phyloP scores from a whole-genome alignment of 2,888 invertebrate genomes.

The Lycia hirtaria region DNA sequence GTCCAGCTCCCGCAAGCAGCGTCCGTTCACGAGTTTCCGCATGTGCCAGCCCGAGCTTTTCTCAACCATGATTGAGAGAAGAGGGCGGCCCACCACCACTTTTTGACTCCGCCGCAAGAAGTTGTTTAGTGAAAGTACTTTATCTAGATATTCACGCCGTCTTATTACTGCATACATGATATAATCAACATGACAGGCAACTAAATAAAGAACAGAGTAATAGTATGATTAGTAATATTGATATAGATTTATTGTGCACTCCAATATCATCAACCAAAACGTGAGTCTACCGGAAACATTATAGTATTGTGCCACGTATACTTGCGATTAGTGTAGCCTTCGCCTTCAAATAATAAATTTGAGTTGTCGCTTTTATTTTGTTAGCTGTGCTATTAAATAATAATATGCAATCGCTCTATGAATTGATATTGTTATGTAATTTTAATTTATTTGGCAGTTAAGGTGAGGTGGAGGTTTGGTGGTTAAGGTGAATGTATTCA shows the following conservation, averaged over 20 bases:
- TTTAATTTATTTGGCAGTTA: background rate
- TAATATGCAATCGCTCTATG: slow-evolving; percentile 30
- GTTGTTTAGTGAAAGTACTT: too few relatives aligned
- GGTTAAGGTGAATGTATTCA: too few relatives aligned
- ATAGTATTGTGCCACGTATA: slow-evolving; percentile 24
- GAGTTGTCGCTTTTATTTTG: slow-evolving; percentile 12
- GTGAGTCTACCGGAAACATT: slow-evolving; percentile 30
- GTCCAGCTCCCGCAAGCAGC: too few relatives aligned
- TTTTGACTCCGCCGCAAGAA: background rate
- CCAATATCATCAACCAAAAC: slow-evolving; percentile 26
- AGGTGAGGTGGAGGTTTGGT: too few relatives aligned
- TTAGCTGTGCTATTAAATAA: slow-evolving; percentile 2
- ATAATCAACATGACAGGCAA: too few relatives aligned
- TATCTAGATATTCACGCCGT: too few relatives aligned
- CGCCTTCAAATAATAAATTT: slow-evolving; percentile 30
- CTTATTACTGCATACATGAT: too few relatives aligned
- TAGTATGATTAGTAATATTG: background rate
- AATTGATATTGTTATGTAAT: slow-evolving; percentile 9
- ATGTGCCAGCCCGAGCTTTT: too few relatives aligned
- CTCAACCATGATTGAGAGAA: too few relatives aligned
- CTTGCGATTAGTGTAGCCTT: slow-evolving; percentile 35
- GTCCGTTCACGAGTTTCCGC: too few relatives aligned
- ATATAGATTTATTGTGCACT: slow-evolving; percentile 16
- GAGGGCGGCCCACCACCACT: too few relatives aligned
- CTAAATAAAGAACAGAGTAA: too few relatives aligned